These are phyloP conservation scores for Drosophila mayaguana DNA, from an alignment of 2,888 invertebrate genomes.

Conservation along the genomic window DNA sequence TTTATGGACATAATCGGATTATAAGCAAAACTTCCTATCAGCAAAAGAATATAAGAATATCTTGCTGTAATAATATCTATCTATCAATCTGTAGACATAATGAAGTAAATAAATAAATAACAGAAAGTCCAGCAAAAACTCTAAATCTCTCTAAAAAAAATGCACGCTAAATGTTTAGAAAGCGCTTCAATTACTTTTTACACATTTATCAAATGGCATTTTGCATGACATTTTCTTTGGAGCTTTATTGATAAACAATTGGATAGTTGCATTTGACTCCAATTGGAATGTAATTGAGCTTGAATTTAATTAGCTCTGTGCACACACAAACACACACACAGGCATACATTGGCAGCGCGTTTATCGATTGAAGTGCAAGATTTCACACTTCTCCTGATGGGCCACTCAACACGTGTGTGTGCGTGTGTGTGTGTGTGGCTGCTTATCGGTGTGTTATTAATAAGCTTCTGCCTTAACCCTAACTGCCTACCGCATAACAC, in stretches of 20 bases:
- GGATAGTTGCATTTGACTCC: constrained; percentile 3
- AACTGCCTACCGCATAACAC: constrained; percentile 1
- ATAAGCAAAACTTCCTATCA: no score
- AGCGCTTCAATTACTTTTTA: background rate
- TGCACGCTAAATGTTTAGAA: background rate
- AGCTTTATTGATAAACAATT: background rate
- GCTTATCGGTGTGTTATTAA: constrained; percentile 63
- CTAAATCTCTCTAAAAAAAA: background rate
- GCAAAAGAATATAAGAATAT: no score
- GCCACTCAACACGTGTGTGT: constrained; percentile 26
- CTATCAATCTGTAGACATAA: background rate
- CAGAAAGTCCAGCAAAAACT: background rate
- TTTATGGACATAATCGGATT: no score
- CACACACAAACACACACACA: constrained; percentile 23
- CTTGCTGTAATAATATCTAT: background rate
- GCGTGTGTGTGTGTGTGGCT: constrained; percentile 20
- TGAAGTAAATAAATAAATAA: background rate
- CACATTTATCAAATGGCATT: background rate
- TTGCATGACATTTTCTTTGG: background rate
- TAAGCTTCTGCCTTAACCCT: constrained; percentile 56
- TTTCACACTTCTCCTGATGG: constrained; percentile 62
- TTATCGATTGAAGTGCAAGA: constrained; percentile 49
- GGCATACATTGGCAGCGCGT: background rate
- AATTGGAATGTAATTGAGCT: constrained; percentile 35
- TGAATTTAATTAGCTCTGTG: constrained; percentile 63